phyloP scores from a whole-genome alignment of 2,113 vertebrate species.

The Oncorhynchus keta region DNA sequence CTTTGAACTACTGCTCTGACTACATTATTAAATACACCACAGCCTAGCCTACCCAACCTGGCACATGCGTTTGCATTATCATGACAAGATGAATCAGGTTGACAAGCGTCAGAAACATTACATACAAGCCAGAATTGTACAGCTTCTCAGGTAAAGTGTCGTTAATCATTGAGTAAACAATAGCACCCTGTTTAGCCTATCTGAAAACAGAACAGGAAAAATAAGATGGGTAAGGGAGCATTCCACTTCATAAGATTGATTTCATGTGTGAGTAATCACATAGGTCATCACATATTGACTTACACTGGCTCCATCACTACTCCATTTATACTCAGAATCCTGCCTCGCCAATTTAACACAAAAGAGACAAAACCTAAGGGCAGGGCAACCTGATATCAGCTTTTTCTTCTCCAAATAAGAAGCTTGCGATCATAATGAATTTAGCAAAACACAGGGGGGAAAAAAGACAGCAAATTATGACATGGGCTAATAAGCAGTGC shows the following conservation, averaged over 20 bases:
- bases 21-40: too few relatives aligned
- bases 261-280: neutral
- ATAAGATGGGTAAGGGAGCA: neutral
- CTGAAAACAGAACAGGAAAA: neutral
- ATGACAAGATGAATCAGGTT: neutral
- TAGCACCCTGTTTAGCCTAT: neutral
- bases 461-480: neutral
- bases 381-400: neutral
- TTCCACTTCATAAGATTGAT: neutral
- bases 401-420: neutral
- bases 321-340: neutral
- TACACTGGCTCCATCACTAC: neutral
- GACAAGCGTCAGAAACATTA: too few relatives aligned
- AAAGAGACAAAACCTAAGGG: neutral
- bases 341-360: neutral
- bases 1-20: neutral
- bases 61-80: neutral
- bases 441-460: neutral
- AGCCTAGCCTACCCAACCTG: neutral
- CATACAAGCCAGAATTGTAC: too few relatives aligned
- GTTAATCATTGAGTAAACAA: too few relatives aligned
- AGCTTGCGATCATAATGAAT: neutral
- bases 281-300: neutral
- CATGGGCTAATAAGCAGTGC: conserved; percentile 8
- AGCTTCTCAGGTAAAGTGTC: too few relatives aligned